A percentile compares a stretch with the other conserved stretches of the same genome.
phyloP scores from a whole-genome alignment of 1,140 invertebrate species.

The Orius laevigatus region DNA sequence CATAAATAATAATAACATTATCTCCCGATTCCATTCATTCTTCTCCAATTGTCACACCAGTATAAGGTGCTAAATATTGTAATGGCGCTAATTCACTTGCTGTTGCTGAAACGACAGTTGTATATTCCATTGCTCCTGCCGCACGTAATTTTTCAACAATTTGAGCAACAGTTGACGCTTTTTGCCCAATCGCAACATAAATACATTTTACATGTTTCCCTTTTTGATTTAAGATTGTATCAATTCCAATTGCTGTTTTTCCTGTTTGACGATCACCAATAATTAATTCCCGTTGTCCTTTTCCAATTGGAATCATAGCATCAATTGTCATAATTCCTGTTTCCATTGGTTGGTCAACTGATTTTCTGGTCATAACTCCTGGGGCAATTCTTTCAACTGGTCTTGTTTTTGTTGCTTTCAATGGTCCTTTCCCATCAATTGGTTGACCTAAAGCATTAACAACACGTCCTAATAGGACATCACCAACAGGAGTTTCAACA shows the following conservation, averaged over 20 bases:
- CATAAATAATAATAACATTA: constrained; percentile 98
- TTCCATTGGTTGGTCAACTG: constrained; percentile 17
- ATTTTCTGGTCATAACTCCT: constrained; percentile 2
- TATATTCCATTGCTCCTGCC: constrained; percentile 95
- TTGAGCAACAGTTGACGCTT: constrained; percentile 98
- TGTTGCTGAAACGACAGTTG: constrained; percentile 95
- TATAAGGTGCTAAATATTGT: constrained; percentile 97
- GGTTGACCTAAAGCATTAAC: constrained; percentile 18
- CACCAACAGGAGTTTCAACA: constrained; percentile 13
- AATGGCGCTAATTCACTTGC: constrained; percentile 98
- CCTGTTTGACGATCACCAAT: constrained; percentile 28
- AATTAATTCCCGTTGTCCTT: constrained; percentile 22
- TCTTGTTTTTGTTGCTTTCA: constrained; percentile 2
- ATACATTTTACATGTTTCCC: constrained; percentile 98
- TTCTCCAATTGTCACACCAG: constrained; percentile 99
- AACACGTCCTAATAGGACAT: constrained; percentile 18
- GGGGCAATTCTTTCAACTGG: constrained; percentile 7
- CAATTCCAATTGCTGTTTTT: constrained; percentile 98
- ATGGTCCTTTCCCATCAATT: constrained; percentile 19
- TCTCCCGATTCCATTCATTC: constrained; percentile 98
- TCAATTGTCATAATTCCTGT: constrained; percentile 20
- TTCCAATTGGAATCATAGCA: constrained; percentile 20
- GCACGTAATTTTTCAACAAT: constrained; percentile 90
- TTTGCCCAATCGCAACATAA: constrained; percentile 99
- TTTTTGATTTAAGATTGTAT: constrained; percentile 99